Percentiles rank a stretch among this genome's conserved stretches.
phyloP scores from a whole-genome alignment of 2,113 vertebrate genomes.

The Paratilapia polleni region DNA sequence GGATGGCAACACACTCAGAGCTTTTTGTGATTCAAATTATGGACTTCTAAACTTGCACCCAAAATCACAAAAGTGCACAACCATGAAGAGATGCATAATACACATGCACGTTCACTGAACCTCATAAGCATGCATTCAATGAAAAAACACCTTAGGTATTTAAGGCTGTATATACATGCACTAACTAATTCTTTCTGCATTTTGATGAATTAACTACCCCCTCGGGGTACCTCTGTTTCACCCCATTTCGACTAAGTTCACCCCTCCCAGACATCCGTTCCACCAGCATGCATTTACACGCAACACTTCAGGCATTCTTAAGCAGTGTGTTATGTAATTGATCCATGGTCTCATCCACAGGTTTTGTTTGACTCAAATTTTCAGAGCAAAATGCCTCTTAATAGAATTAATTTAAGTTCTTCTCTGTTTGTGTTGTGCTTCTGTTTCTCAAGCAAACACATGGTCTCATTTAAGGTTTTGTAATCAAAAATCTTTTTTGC shows the following conservation, averaged over 20 bases:
- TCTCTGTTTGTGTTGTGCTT: not conserved
- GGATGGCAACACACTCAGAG: slow-evolving; percentile 26
- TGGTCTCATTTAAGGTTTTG: not conserved
- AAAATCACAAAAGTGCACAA: not conserved
- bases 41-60: not conserved
- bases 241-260: not conserved
- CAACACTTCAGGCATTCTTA: slow-evolving; percentile 40
- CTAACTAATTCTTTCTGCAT: not conserved
- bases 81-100: not conserved
- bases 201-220: not conserved
- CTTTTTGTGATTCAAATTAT: slow-evolving; percentile 26
- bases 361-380: not conserved
- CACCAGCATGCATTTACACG: slow-evolving; percentile 11
- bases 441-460: not conserved
- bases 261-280: not conserved
- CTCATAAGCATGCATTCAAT: not conserved
- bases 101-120: not conserved
- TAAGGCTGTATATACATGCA: not conserved
- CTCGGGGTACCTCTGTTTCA: slow-evolving; percentile 33
- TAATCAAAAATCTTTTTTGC: not conserved
- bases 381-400: not conserved
- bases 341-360: not conserved
- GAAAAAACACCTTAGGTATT: not conserved
- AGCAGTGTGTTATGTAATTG: slow-evolving; percentile 65
- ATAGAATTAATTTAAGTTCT: not conserved